These are phyloP conservation scores for Thunnus albacares DNA, from an alignment of 2,797 vertebrate genomes.

Conservation along the genomic window DNA sequence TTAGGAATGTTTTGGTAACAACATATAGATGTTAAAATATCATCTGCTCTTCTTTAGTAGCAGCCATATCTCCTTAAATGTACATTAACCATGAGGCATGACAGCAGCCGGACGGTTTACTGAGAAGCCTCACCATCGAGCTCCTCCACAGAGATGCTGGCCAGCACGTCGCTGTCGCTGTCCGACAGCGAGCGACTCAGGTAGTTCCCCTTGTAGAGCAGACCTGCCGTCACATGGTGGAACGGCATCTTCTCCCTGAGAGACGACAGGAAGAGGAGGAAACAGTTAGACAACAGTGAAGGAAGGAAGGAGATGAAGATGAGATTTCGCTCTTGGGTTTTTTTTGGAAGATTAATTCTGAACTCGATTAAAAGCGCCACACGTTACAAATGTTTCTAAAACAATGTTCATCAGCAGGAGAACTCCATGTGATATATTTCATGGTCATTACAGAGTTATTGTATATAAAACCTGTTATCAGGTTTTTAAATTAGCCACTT, in stretches of 20 bases:
- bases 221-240: slow-evolving; percentile 97
- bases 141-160: slow-evolving; percentile 97
- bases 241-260: slow-evolving; percentile 99
- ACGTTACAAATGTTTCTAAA: not conserved
- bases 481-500: not conserved
- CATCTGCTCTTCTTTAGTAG: slow-evolving; percentile 1
- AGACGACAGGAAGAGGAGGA: slow-evolving; percentile 22
- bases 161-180: slow-evolving; percentile 95
- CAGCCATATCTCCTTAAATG: slow-evolving; percentile 8
- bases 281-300: slow-evolving; percentile 11
- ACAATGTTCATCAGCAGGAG: not conserved
- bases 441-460: not conserved
- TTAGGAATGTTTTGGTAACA: not conserved
- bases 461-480: not conserved
- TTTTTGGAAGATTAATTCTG: not conserved
- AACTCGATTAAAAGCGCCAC: not conserved
- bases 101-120: slow-evolving; percentile 6
- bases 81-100: slow-evolving; percentile 7
- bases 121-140: slow-evolving; percentile 90
- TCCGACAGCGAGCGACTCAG: slow-evolving; percentile 95
- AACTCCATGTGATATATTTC: not conserved
- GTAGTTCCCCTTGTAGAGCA: slow-evolving; percentile 98
- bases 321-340: not conserved
- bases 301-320: not conserved
- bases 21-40: not conserved